Evolutionary conservation across 2,888 invertebrate genomes (phyloP), one percentile per base, ranked within the genome.

Genomic region (Chironomus tentans): DNA sequence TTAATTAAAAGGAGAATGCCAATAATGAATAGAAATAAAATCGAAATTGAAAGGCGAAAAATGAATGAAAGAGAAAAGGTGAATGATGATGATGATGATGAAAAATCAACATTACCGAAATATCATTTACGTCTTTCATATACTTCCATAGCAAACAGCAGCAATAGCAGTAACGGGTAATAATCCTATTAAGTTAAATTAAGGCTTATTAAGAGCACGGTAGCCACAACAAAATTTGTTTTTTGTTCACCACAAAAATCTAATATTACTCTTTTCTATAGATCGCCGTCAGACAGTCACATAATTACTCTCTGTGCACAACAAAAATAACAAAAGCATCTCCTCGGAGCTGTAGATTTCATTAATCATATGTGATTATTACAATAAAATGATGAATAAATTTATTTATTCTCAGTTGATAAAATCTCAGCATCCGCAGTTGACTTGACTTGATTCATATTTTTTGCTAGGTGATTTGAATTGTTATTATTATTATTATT

Each of bases 161-260:
- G 56, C 56, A 56, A 22, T 12, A n/a, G 22, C 12, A 65, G 65
- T 24, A 65, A 24, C 65, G 24, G 24, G 22, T 65, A 65, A 65
- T 65, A 65, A 65, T 65, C 65, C 65, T 65, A 65, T 65, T 65
- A 65, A 65, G 65, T 24, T 65, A 65, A 65, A 24, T 65, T 65
- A 65, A 65, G 65, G 65, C 65, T 65, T 65, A 65, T 65, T 65
- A 65, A 65, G 65, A 65, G 21, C 65, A 65, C 65, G 65, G 65
- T 65, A 65, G 65, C 65, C 21, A 13, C 18, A 56, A 18, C 56
- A 56, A 56, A 56, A 65, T 65, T 65, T 65, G 65, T 65, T 65
- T 65, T n/a, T 65, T 56, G 56, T 56, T 56, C 56, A 18, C n/a
- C 56, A 18, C 18, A 18, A 15, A 18, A 56, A 56, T 38, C 38